phyloP scores from a whole-genome alignment of 1,140 invertebrate genomes.

The Nixonia krombeini region DNA sequence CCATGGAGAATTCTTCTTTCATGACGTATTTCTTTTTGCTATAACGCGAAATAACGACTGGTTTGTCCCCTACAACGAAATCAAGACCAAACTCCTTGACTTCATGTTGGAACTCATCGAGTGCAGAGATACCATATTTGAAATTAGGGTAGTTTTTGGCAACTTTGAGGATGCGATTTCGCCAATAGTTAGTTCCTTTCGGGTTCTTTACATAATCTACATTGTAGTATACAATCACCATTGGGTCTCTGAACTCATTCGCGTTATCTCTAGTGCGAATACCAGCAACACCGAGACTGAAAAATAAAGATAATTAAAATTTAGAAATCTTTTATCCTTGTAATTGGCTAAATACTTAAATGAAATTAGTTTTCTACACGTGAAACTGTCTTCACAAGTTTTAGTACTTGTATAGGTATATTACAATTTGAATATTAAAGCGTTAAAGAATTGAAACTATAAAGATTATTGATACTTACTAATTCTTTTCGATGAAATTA shows the following conservation, averaged over 20 bases:
- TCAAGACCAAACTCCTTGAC: conserved; percentile 95
- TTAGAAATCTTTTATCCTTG: conserved; percentile 1
- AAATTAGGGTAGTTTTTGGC: conserved; percentile 88
- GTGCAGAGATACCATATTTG: conserved; percentile 91
- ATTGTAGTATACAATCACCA: conserved; percentile 92
- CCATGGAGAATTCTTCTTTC: conserved; percentile 92
- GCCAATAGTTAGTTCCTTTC: conserved; percentile 99
- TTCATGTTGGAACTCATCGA: conserved; percentile 94
- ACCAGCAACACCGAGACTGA: conserved; percentile 92
- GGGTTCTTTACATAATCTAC: conserved; percentile 98
- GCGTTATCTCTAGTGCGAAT: conserved; percentile 88
- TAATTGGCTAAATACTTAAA: no score
- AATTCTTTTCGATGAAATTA: conserved; percentile 87
- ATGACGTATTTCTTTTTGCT: conserved; percentile 91
- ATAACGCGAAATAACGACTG: conserved; percentile 87
- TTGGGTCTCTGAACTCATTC: conserved; percentile 89
- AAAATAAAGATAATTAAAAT: conserved; percentile 51
- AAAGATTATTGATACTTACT: conserved; percentile 76
- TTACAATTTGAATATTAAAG: no score
- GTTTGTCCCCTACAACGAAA: conserved; percentile 90
- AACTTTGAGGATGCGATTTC: conserved; percentile 96
- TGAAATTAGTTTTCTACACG: no score
- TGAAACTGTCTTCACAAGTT: no score
- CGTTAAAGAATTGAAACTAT: not conserved
- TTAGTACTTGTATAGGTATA: not conserved